Percentiles rank a stretch among this genome's conserved stretches.
These are phyloP conservation scores for Catharus minimus DNA, from an alignment of 2,113 vertebrate species.

Conservation along the genomic window DNA sequence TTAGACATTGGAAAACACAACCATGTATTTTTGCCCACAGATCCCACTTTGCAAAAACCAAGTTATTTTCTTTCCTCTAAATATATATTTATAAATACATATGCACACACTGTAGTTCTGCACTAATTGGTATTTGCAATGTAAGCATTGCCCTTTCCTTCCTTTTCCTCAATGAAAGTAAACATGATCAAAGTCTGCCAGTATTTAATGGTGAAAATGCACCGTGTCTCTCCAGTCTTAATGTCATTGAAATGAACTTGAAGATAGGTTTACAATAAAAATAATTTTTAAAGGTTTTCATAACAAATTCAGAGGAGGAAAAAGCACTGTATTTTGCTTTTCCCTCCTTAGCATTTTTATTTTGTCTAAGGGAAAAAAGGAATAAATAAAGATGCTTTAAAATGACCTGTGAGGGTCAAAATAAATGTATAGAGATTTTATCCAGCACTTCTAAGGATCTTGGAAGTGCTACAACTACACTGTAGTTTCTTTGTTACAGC, in stretches of 20 bases:
- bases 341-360: not conserved
- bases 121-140: constrained; percentile 50
- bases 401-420: not conserved
- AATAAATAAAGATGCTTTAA: constrained; percentile 23
- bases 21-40: not conserved
- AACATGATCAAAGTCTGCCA: constrained; percentile 48
- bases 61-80: constrained; percentile 49
- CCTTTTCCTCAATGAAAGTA: constrained; percentile 19
- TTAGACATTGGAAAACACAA: not conserved
- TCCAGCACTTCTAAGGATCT: constrained; percentile 40
- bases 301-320: not conserved
- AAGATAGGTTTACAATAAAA: constrained; percentile 45
- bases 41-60: not conserved
- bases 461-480: constrained; percentile 47
- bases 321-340: not conserved
- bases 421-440: constrained; percentile 34
- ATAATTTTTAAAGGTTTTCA: not conserved
- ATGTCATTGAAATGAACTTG: constrained; percentile 31
- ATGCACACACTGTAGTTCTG: not conserved
- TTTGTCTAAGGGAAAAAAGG: not conserved
- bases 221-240: not conserved
- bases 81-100: constrained; percentile 49
- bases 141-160: constrained; percentile 54
- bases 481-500: constrained; percentile 70
- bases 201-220: constrained; percentile 38